Evolutionary conservation across 2,113 vertebrate species (phyloP), one percentile per base, ranked within the genome.

Genomic region (Chaetura pelagica): DNA sequence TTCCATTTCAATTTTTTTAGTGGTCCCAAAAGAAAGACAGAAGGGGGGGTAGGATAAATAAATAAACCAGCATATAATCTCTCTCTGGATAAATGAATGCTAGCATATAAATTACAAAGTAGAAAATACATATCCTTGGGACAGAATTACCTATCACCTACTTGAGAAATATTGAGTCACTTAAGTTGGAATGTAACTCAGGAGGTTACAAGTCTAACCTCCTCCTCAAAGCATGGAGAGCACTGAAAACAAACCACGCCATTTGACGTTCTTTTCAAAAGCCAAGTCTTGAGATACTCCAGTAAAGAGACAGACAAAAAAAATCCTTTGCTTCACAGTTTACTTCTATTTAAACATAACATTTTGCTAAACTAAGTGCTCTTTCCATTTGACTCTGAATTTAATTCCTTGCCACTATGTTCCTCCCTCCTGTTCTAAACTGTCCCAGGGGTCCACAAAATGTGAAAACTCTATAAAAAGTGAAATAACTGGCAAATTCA

Each of bases 401-500:
- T 68, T 30, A 12, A 30, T 54, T 40, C 69, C 62, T 54, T 61
- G 24, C 22, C 42, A 29, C 24, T 6, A 3, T 1, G 5, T 26
- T 71, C 35, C 51, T 12, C 62, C 64, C 18, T 73, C 58, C 24
- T 24, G 1, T 3, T 57, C 72, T 38, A 17, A 68, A 20, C 22
- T 18, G 11, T 10, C 40, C 42, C 1, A 15, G 7, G 14, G 51
- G 57, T 7, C 11, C 17, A 55, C 7, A 42, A n/a, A 68, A 71
- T 0, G 0, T 3, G 15, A 42, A 29, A 26, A 16, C 21, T 26
- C n/a, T 26, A 10, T 15, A 58, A 26, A 27, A 77, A 63, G 51
- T 11, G 24, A 77, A 78, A 67, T 4, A 6, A 21, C 22, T 68
- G 44, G 42, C 38, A 89, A 59, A 21, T 35, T 87, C 16, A 51